Percentiles rank a stretch among this genome's conserved stretches.
phyloP scores from a whole-genome alignment of 2,113 vertebrate genomes.

The Danio rerio region GRCz12tu NC_133184.1:10135001-10135500 shows the following conservation, averaged over 20 bases:
- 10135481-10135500: constrained; percentile 33
- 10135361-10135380: constrained; percentile 63
- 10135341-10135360: constrained; percentile 70
- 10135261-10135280: neutral
- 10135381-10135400: constrained; percentile 57
- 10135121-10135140: constrained; percentile 30
- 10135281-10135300: constrained; percentile 18
- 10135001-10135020: constrained; percentile 70
- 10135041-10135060: constrained; percentile 58
- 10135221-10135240: neutral
- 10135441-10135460: constrained; percentile 53
- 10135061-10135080: constrained; percentile 41
- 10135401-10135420: constrained; percentile 71
- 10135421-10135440: constrained; percentile 53
- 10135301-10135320: constrained; percentile 57
- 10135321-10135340: constrained; percentile 56
- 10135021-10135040: constrained; percentile 52
- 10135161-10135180: constrained; percentile 15
- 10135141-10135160: constrained; percentile 15
- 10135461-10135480: constrained; percentile 51
- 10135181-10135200: constrained; percentile 16
- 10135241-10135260: constrained; percentile 3
- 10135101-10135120: constrained; percentile 10
- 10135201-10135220: neutral
- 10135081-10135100: constrained; percentile 36